phyloP scores from a whole-genome alignment of 2,888 invertebrate species.

The Theretra japonica region DNA sequence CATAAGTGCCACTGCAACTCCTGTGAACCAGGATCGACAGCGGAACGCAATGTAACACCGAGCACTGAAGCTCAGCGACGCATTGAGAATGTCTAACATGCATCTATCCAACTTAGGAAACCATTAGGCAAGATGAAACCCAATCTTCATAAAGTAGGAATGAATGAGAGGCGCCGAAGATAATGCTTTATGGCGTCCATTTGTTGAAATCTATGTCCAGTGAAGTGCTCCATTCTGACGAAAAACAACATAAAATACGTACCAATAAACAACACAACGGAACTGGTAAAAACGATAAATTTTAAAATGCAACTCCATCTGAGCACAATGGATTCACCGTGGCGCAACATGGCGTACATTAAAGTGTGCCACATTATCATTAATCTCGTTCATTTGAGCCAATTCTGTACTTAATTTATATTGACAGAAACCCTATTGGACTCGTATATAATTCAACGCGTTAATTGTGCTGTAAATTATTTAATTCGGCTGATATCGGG shows the following conservation, averaged over 20 bases:
- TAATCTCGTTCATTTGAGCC: constrained; percentile 16
- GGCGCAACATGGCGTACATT: constrained; percentile 19
- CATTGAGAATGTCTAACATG: too few relatives aligned
- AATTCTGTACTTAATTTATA: constrained; percentile 26
- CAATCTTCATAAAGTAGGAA: too few relatives aligned
- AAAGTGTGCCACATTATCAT: constrained; percentile 17
- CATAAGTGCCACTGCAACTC: too few relatives aligned
- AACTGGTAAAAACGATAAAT: background rate
- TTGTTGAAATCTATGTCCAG: too few relatives aligned
- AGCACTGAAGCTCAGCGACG: too few relatives aligned
- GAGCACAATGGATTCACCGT: constrained; percentile 12
- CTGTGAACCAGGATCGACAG: too few relatives aligned
- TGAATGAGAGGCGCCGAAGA: too few relatives aligned
- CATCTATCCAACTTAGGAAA: too few relatives aligned
- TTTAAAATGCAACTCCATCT: background rate
- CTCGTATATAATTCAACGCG: constrained; percentile 21
- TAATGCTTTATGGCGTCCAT: too few relatives aligned
- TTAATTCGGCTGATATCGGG: constrained; percentile 21
- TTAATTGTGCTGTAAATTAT: constrained; percentile 29
- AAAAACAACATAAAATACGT: background rate
- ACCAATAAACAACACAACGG: background rate
- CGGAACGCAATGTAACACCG: too few relatives aligned
- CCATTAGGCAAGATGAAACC: too few relatives aligned
- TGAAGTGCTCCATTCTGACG: too few relatives aligned
- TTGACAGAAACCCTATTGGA: constrained; percentile 24